Evolutionary conservation across 2,113 vertebrate genomes (phyloP).

Genomic region (Oncorhynchus keta): DNA sequence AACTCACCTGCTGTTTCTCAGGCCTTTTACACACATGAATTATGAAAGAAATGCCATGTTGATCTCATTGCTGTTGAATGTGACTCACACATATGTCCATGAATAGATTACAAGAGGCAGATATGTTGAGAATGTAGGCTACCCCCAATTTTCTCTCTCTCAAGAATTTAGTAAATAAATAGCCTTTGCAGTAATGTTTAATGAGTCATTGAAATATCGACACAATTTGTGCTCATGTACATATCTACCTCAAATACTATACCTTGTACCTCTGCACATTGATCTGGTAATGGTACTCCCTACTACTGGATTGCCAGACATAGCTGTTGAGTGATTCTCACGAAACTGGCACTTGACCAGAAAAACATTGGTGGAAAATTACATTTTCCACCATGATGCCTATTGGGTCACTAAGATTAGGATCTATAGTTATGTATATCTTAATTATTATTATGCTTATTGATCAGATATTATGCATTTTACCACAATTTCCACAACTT

Average conservation of each 20-base stretch:
- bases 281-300: too few relatives aligned
- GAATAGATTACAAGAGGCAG: not conserved
- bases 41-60: slow-evolving; percentile 35
- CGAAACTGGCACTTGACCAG: too few relatives aligned
- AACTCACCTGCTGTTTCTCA: slow-evolving; percentile 45
- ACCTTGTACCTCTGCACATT: too few relatives aligned
- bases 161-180: too few relatives aligned
- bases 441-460: not conserved
- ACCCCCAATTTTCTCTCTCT: too few relatives aligned
- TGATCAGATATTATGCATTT: slow-evolving; percentile 53
- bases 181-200: too few relatives aligned
- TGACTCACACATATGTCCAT: not conserved
- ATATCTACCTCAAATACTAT: too few relatives aligned
- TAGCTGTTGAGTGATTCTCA: too few relatives aligned
- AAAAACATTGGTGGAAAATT: too few relatives aligned
- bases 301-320: not conserved
- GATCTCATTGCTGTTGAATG: not conserved
- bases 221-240: not conserved
- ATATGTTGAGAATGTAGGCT: not conserved
- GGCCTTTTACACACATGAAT: slow-evolving; percentile 37
- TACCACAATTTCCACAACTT: slow-evolving; percentile 15
- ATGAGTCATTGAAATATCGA: not conserved
- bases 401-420: not conserved
- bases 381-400: not conserved
- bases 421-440: not conserved